phyloP scores from a whole-genome alignment of 1,140 invertebrate species.

The Drosophila auraria region DNA sequence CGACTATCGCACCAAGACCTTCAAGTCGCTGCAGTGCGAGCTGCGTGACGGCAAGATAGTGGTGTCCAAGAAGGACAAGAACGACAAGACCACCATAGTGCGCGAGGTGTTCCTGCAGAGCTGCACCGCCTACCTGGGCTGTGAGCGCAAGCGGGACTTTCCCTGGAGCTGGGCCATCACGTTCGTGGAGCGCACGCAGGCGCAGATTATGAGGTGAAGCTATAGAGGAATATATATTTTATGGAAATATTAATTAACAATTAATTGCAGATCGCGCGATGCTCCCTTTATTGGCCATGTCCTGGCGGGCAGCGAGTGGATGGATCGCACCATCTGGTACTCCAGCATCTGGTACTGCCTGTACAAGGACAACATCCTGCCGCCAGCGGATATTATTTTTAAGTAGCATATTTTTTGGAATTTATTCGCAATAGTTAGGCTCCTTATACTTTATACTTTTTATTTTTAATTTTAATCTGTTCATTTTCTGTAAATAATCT shows the following conservation, averaged over 20 bases:
- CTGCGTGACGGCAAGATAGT: slow-evolving; percentile 92
- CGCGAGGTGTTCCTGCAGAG: slow-evolving; percentile 81
- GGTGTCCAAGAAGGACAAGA: slow-evolving; percentile 89
- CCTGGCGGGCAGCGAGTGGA: slow-evolving; percentile 89
- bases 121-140: slow-evolving; percentile 89
- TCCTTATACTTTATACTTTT: not conserved
- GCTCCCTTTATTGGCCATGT: slow-evolving; percentile 92
- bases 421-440: slow-evolving; percentile 25
- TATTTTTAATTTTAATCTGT: not conserved
- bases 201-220: slow-evolving; percentile 88
- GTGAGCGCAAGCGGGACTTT: slow-evolving; percentile 92
- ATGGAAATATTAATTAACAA: not conserved
- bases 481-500: slow-evolving; percentile 21
- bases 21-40: slow-evolving; percentile 92
- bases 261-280: slow-evolving; percentile 88
- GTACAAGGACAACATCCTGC: slow-evolving; percentile 86
- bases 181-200: slow-evolving; percentile 88
- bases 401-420: slow-evolving; percentile 67
- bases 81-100: slow-evolving; percentile 76
- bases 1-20: slow-evolving; percentile 90
- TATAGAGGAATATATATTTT: not conserved
- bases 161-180: slow-evolving; percentile 92
- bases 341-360: slow-evolving; percentile 90
- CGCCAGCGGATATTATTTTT: slow-evolving; percentile 86
- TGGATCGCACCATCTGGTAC: slow-evolving; percentile 91